Evolutionary conservation across 2,888 invertebrate genomes (phyloP).

Genomic region (Metellina segmentata): DNA sequence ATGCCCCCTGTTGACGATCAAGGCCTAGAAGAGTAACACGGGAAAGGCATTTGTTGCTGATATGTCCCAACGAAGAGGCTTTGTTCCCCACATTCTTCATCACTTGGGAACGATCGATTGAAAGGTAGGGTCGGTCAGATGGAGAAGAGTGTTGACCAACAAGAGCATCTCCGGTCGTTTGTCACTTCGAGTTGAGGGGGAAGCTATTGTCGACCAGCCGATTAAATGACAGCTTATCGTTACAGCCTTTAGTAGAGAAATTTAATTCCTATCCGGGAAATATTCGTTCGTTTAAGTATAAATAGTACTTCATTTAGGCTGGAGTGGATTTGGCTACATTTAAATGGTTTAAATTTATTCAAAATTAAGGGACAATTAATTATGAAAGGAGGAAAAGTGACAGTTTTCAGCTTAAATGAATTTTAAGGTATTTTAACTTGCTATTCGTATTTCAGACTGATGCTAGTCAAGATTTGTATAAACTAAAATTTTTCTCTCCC

Average conservation of each 20-base stretch:
- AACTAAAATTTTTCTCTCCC: no score
- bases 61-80: neutral
- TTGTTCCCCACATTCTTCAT: conserved; percentile 33
- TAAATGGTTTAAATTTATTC: no score
- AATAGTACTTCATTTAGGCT: neutral
- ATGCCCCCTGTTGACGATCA: no score
- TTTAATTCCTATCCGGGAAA: neutral
- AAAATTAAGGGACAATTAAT: no score
- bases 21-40: no score
- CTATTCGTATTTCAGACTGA: no score
- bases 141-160: conserved; percentile 23
- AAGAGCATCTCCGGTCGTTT: conserved; percentile 16
- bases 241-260: neutral
- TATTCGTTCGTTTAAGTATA: neutral
- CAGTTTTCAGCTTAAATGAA: no score
- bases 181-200: conserved; percentile 35
- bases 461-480: no score
- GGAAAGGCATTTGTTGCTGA: no score
- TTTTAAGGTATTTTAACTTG: no score
- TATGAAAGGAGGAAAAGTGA: no score
- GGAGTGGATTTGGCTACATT: neutral
- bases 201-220: conserved; percentile 5
- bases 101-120: neutral
- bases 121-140: neutral
- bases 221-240: neutral